Percentiles rank a stretch among this genome's conserved stretches.
These are phyloP conservation scores for Trichosurus vulpecula DNA, from an alignment of 2,797 vertebrate species.

Conservation along the genomic window DNA sequence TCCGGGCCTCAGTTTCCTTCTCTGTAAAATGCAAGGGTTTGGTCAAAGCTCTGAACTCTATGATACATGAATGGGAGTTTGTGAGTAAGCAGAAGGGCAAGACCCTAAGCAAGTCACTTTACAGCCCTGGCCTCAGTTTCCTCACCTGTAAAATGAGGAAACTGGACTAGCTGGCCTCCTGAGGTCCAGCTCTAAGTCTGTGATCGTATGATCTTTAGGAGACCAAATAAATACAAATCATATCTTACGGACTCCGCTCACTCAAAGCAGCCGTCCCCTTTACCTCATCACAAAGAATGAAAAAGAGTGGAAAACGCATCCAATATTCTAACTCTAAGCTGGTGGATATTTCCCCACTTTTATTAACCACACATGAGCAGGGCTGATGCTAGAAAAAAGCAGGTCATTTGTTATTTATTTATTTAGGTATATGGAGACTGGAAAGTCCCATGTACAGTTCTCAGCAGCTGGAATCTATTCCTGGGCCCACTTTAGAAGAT, in stretches of 20 bases:
- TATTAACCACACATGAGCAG: conserved; percentile 65
- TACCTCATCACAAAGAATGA: background rate
- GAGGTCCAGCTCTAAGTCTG: background rate
- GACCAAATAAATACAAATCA: conserved; percentile 24
- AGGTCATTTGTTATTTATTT: conserved; percentile 1
- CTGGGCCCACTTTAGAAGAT: conserved; percentile 61
- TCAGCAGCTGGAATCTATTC: conserved; percentile 69
- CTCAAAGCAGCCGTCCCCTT: conserved; percentile 24
- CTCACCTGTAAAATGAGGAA: background rate
- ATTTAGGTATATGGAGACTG: conserved; percentile 49
- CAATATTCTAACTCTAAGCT: background rate
- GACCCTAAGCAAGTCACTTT: too few relatives aligned
- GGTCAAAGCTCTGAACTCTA: background rate
- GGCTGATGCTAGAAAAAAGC: conserved; percentile 52
- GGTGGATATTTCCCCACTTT: conserved; percentile 70
- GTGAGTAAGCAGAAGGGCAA: background rate
- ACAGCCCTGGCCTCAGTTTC: background rate
- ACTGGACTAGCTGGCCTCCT: background rate
- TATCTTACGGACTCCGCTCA: conserved; percentile 42
- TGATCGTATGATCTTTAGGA: background rate
- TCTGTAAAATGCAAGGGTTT: background rate
- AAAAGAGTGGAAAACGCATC: background rate
- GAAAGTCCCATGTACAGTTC: conserved; percentile 62
- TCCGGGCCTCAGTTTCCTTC: background rate
- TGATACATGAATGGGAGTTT: background rate